Evolutionary conservation across 2,113 vertebrate genomes (phyloP).

Genomic region (Macrotis lagotis): DNA sequence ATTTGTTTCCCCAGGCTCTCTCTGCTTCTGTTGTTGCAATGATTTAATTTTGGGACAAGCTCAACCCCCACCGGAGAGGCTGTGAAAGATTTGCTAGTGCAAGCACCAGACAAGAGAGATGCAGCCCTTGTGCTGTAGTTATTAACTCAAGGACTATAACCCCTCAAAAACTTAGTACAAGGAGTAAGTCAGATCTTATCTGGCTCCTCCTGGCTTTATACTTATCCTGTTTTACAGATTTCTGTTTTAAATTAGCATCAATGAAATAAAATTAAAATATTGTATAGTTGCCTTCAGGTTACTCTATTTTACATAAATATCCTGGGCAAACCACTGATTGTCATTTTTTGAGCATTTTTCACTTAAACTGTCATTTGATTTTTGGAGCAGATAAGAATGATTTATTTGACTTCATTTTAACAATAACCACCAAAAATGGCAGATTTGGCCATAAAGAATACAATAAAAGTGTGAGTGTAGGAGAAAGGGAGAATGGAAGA

Average conservation of each 20-base stretch:
- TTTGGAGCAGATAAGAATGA: slow-evolving; percentile 44
- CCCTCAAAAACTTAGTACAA: slow-evolving; percentile 1
- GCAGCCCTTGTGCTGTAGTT: background rate
- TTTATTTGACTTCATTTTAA: slow-evolving; percentile 55
- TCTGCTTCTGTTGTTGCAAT: background rate
- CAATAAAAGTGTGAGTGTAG: background rate
- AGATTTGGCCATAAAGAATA: slow-evolving; percentile 49
- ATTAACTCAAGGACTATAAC: slow-evolving; percentile 16
- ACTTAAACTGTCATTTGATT: slow-evolving; percentile 40
- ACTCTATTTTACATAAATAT: slow-evolving; percentile 61
- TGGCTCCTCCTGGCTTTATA: slow-evolving; percentile 34
- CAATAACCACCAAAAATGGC: slow-evolving; percentile 34
- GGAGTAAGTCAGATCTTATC: background rate
- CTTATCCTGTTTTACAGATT: slow-evolving; percentile 13
- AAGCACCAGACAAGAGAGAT: background rate
- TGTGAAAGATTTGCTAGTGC: background rate
- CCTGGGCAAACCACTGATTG: slow-evolving; percentile 42
- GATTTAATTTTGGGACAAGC: background rate
- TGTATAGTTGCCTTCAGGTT: slow-evolving; percentile 41
- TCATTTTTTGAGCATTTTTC: slow-evolving; percentile 42
- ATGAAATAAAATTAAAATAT: slow-evolving; percentile 65
- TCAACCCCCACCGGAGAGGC: background rate
- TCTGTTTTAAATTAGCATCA: slow-evolving; percentile 67
- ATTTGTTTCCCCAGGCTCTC: background rate
- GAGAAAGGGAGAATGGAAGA: background rate